A percentile compares a stretch with the other conserved stretches of the same genome.
Evolutionary conservation across 1,140 invertebrate species (phyloP).

Genomic region (Eulimnadia texana): DNA sequence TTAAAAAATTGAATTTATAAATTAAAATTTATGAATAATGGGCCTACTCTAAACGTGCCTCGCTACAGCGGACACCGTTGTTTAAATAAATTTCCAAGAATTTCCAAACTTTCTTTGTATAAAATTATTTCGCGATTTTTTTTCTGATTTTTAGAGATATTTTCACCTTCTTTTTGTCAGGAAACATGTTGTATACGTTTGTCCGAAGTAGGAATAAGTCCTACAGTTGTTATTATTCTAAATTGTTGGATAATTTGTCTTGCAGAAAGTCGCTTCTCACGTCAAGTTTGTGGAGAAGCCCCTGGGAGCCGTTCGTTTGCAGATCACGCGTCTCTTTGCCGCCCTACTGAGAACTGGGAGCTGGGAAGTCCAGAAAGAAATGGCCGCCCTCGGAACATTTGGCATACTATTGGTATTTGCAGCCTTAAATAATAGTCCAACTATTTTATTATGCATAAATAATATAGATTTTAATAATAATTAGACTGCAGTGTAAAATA

Average conservation of each 20-base stretch:
- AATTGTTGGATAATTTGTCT: not conserved
- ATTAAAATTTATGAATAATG: not conserved
- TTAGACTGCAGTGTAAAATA: not conserved
- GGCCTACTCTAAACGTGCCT: too few species aligned
- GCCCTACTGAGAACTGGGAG: slow-evolving; percentile 50
- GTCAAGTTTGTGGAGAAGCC: slow-evolving; percentile 31
- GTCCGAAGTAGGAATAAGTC: not conserved
- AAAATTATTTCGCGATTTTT: too few species aligned
- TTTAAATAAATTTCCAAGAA: too few species aligned
- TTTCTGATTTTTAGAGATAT: too few species aligned
- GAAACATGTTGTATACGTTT: not conserved
- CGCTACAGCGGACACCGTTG: too few species aligned
- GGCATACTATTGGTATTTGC: slow-evolving; percentile 46
- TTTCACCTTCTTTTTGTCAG: not conserved
- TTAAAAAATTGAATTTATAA: not conserved
- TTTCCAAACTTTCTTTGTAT: too few species aligned
- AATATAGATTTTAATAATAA: not conserved
- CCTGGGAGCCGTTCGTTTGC: slow-evolving; percentile 56
- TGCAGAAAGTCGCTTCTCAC: not conserved
- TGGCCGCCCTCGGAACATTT: slow-evolving; percentile 41
- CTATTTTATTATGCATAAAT: too few species aligned
- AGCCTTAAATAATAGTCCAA: slow-evolving; percentile 25
- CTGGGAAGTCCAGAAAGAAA: slow-evolving; percentile 36
- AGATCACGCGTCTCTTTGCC: slow-evolving; percentile 54
- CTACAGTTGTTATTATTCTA: not conserved